Percentiles rank a stretch among this genome's conserved stretches.
Evolutionary conservation across 1,140 invertebrate genomes (phyloP).

Genomic region (Neodiprion pinetum): DNA sequence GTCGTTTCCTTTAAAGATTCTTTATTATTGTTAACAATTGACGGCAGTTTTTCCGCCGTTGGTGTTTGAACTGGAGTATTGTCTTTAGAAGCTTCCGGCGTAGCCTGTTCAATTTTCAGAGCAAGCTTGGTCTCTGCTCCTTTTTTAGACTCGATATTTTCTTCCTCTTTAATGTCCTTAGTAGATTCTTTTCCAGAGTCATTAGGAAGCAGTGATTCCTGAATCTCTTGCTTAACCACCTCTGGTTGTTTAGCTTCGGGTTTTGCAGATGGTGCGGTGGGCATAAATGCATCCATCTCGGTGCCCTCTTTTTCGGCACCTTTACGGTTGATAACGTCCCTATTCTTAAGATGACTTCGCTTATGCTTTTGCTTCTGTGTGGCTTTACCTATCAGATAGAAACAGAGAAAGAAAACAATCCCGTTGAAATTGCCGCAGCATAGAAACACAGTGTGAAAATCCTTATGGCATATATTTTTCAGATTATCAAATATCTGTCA

Average conservation of each 20-base stretch:
- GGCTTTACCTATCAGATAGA: conserved; percentile 48
- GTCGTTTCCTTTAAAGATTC: conserved; percentile 32
- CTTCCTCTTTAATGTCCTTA: conserved; percentile 47
- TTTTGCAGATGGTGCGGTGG: conserved; percentile 37
- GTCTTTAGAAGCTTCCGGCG: conserved; percentile 32
- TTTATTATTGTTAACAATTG: conserved; percentile 27
- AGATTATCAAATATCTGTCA: conserved; percentile 35
- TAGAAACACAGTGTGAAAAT: not conserved
- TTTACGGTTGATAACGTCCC: conserved; percentile 55
- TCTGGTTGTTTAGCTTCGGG: conserved; percentile 31
- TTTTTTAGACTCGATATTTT: conserved; percentile 47
- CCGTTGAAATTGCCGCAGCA: conserved; percentile 15
- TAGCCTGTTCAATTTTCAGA: conserved; percentile 25
- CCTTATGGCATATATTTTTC: not conserved
- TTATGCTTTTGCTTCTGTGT: conserved; percentile 58
- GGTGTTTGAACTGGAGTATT: conserved; percentile 15
- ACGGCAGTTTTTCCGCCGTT: conserved; percentile 8
- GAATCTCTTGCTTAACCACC: conserved; percentile 30
- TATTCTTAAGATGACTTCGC: conserved; percentile 47
- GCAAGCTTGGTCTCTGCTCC: conserved; percentile 33
- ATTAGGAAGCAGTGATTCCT: conserved; percentile 30
- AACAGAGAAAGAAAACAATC: conserved; percentile 13
- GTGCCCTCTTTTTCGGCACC: conserved; percentile 63
- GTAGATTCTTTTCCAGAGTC: conserved; percentile 35
- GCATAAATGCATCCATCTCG: conserved; percentile 63